phyloP scores from a whole-genome alignment of 2,888 invertebrate species.

The Drosophila pseudotakahashii region DNA sequence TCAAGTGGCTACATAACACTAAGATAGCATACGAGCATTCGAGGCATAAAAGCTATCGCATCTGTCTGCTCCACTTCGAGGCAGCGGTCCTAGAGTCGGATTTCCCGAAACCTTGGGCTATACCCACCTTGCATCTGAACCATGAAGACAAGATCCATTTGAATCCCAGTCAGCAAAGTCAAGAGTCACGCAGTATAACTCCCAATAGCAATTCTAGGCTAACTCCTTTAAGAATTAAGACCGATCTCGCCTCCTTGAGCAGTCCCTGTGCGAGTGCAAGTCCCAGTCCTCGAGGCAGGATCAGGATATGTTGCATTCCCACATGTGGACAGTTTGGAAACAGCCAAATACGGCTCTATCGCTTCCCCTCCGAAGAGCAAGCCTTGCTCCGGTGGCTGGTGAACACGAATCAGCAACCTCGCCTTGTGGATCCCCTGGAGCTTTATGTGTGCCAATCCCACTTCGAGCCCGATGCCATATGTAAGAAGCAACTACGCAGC shows the following conservation, averaged over 20 bases:
- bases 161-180: conserved; percentile 32
- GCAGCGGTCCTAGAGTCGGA: conserved; percentile 39
- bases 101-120: conserved; percentile 51
- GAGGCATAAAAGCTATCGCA: conserved; percentile 61
- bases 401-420: conserved; percentile 64
- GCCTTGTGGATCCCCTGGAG: conserved; percentile 46
- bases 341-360: conserved; percentile 55
- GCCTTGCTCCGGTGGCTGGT: conserved; percentile 72
- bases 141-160: conserved; percentile 53
- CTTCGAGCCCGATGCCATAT: conserved; percentile 68
- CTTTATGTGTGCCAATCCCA: conserved; percentile 70
- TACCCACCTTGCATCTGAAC: conserved; percentile 62
- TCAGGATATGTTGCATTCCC: conserved; percentile 59
- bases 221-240: conserved; percentile 14
- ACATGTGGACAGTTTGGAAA: conserved; percentile 43
- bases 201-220: neutral
- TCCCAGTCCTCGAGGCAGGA: conserved; percentile 57
- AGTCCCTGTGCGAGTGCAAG: conserved; percentile 58
- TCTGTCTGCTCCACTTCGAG: conserved; percentile 77
- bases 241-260: conserved; percentile 9
- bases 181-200: neutral
- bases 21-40: conserved; percentile 58
- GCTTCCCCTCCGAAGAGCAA: conserved; percentile 61
- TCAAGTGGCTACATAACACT: conserved; percentile 77
- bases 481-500: conserved; percentile 58